Conservation (phyloP, 2,113 vertebrate species). For the Nyctibius bracteatus region DNA sequence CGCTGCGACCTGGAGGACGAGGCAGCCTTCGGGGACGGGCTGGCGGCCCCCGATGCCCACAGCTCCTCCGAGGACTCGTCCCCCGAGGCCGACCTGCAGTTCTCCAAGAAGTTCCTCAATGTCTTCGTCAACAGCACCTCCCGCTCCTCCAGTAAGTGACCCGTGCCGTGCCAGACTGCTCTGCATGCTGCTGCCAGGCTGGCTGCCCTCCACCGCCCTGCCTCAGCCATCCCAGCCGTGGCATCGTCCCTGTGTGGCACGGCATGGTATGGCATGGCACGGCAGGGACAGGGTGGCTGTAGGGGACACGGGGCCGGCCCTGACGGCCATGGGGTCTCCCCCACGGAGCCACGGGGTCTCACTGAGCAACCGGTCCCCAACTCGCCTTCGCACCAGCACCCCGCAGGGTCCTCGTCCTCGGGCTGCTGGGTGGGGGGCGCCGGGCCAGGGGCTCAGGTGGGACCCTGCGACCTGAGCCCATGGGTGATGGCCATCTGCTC, state of each 20-base stretch:
- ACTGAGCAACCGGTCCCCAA: background rate
- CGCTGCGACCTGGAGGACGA: conserved; percentile 74
- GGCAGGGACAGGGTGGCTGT: background rate
- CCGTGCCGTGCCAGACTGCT: accelerated
- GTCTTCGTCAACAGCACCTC: conserved; percentile 98
- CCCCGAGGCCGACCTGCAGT: conserved; percentile 91
- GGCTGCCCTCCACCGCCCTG: background rate
- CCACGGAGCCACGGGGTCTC: accelerated
- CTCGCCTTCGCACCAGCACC: accelerated
- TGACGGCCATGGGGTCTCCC: accelerated
- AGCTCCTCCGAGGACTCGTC: conserved; percentile 83
- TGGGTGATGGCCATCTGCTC: background rate
- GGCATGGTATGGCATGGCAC: accelerated
- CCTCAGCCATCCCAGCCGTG: accelerated
- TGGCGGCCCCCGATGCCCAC: conserved; percentile 46
- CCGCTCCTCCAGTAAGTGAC: conserved; percentile 91
- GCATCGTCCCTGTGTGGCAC: accelerated
- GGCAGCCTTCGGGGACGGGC: conserved; percentile 70
- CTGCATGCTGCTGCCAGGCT: accelerated
- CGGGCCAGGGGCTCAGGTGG: background rate
- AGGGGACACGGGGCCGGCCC: accelerated
- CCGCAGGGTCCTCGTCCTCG: accelerated
- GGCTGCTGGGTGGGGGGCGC: too few relatives aligned
- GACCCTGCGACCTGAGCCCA: background rate
- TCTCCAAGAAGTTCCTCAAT: conserved; percentile 98